Base-by-base conservation (phyloP, 2,113 vertebrate species). In the human (Homo sapiens) region DNA sequence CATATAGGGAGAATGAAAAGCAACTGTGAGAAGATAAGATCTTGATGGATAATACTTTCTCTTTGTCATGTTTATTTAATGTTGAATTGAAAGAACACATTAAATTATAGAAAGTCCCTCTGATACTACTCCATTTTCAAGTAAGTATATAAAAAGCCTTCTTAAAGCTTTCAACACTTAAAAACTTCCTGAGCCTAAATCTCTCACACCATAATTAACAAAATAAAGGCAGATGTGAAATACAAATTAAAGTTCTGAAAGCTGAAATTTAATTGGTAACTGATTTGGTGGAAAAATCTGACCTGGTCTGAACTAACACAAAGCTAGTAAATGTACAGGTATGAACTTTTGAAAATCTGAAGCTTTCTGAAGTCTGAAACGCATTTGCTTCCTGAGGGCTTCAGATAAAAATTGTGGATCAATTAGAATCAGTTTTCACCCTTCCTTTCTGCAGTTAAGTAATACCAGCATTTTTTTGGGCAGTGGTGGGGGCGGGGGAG, bases 401-500 rank as follows among this genome's bases (percentile, higher is more conserved):
- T 93, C 79, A 70, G 25, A 32, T 59, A 70, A 78, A 70, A 3
- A 88, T 78, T 83, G 43, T 64, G n/a, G 30, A 55, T 18, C 12
- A 55, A 13, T 25, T 57, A 81, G 66, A 57, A 81, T 25, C 23
- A 57, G 7, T 32, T 45, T 72, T 75, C 11, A 75, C 75, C n/a
- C 27, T 80, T 40, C 4, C 78, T 59, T 66, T 59, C 22, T 89
- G 5, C 20, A 76, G 61, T 48, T 75, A 81, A 66, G 50, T 66
- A 38, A 81, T 59, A 72, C 20, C 48, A 76, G 64, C 40, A 64
- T n/a, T 81, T 72, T 70, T 35, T 27, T 22, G 3, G 23, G 23
- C 23, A 0, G 23, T 9, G 23, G 23, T 23, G 1, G 59, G 59
- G 9, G 45, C 8, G 8, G 20, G 0, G 52, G 18, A 2, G 18